Conservation (phyloP, 2,888 invertebrate genomes). For the Spodoptera picta region DNA sequence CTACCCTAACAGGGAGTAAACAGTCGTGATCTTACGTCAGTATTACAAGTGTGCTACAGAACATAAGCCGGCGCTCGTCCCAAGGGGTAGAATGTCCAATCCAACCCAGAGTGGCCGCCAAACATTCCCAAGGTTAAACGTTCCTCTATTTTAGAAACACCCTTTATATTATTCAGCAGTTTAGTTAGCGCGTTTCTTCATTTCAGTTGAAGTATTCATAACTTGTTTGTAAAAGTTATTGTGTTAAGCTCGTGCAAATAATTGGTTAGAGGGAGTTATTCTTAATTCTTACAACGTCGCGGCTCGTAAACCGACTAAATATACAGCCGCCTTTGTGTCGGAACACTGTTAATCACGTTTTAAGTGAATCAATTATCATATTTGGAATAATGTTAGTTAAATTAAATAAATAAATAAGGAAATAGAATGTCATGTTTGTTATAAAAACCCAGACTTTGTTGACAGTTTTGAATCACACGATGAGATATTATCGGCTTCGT, state of each 20-base stretch:
- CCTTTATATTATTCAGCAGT: constrained; percentile 35
- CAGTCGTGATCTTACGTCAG: not conserved
- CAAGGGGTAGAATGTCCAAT: constrained; percentile 30
- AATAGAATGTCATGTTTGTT: not conserved
- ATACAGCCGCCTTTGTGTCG: constrained; percentile 5
- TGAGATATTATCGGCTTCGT: no score
- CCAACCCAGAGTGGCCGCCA: constrained; percentile 17
- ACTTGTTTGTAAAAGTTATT: constrained; percentile 19
- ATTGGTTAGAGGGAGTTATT: constrained; percentile 26
- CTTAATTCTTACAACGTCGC: not conserved
- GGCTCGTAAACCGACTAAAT: constrained; percentile 8
- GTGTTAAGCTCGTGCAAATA: constrained; percentile 25
- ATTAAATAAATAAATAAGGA: constrained; percentile 7
- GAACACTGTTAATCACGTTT: constrained; percentile 6
- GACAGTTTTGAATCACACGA: no score
- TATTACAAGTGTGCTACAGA: constrained; percentile 22
- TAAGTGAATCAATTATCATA: constrained; percentile 8
- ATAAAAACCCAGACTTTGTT: not conserved
- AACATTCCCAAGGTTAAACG: constrained; percentile 47
- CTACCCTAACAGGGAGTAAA: no score
- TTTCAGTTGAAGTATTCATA: constrained; percentile 32
- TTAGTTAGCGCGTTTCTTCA: constrained; percentile 25
- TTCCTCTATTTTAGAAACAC: constrained; percentile 38
- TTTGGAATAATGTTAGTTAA: constrained; percentile 1
- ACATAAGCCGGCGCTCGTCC: constrained; percentile 23